Evolutionary conservation across 2,113 vertebrate species (phyloP).

Genomic region (Lophotis ruficrista): DNA sequence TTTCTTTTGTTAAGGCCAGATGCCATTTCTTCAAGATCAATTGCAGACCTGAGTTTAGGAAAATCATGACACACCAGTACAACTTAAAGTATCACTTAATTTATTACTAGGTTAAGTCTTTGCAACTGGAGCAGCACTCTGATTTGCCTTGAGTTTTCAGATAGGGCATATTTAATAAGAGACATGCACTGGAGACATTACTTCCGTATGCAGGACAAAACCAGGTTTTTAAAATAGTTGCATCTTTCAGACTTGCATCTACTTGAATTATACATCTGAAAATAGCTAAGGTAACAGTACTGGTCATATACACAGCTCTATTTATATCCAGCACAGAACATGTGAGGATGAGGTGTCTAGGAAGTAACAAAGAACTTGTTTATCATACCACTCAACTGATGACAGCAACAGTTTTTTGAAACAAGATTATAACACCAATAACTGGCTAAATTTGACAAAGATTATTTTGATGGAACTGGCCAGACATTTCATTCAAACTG

Average conservation of each 20-base stretch:
- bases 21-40: conserved; percentile 99
- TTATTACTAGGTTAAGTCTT: neutral
- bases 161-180: neutral
- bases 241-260: neutral
- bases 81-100: neutral
- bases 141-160: neutral
- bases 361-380: neutral
- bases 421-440: neutral
- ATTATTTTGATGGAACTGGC: neutral
- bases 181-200: neutral
- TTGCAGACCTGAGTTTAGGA: conserved; percentile 84
- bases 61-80: neutral
- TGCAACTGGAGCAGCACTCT: neutral
- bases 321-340: neutral
- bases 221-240: neutral
- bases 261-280: conserved; percentile 1
- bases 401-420: neutral
- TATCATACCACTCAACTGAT: neutral
- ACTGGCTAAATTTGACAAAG: neutral
- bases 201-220: neutral
- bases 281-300: neutral
- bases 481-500: neutral
- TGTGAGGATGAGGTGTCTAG: neutral
- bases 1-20: conserved; percentile 98
- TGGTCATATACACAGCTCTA: neutral